Conservation (phyloP, 2,113 vertebrate species). For the Symphodus melops region DNA sequence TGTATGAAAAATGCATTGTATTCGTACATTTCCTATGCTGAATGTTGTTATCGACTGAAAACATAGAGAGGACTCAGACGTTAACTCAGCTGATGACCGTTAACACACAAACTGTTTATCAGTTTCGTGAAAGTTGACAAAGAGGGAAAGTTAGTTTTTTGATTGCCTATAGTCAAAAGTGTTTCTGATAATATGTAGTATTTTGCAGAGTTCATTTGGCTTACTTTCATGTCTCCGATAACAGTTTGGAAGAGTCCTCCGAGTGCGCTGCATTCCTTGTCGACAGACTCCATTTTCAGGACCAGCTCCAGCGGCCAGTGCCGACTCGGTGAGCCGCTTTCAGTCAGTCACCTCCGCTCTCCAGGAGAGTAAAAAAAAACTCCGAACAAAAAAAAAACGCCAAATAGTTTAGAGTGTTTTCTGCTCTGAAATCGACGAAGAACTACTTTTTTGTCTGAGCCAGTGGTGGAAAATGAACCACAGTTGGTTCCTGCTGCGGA, state of each 20-base stretch:
- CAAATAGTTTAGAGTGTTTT: background rate
- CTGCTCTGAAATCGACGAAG: background rate
- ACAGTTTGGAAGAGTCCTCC: conserved; percentile 87
- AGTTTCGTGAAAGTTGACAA: background rate
- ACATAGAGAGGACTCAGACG: too few species aligned
- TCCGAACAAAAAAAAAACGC: background rate
- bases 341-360: conserved; percentile 49
- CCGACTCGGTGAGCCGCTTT: conserved; percentile 59
- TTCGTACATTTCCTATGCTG: too few species aligned
- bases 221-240: conserved; percentile 88
- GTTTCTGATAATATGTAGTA: background rate
- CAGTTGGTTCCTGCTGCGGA: conserved; percentile 3
- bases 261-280: conserved; percentile 87
- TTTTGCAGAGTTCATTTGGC: background rate
- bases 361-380: conserved; percentile 17
- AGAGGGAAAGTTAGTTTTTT: background rate
- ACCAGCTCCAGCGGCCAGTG: conserved; percentile 71
- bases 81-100: background rate
- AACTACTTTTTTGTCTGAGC: conserved; percentile 4
- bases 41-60: too few species aligned
- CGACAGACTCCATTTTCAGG: conserved; percentile 86
- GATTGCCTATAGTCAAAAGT: background rate
- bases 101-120: background rate
- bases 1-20: too few species aligned
- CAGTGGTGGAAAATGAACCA: background rate